These are phyloP conservation scores for Hoplias malabaricus DNA, from an alignment of 2,113 vertebrate genomes.

Conservation along the genomic window DNA sequence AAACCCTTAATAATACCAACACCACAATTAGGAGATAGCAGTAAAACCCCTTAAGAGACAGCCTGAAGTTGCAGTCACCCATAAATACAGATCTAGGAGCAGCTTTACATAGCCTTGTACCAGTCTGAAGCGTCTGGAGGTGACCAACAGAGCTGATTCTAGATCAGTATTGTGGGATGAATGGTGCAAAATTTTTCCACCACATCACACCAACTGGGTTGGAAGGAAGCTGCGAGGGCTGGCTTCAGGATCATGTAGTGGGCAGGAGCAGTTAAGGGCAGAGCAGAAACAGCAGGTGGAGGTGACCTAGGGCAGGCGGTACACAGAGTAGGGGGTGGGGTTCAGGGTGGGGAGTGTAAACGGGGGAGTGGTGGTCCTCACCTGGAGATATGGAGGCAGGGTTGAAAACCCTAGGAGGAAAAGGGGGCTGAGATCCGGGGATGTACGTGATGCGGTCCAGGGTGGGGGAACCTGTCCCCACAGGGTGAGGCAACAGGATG, in stretches of 20 bases:
- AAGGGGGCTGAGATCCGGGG: constrained; percentile 91
- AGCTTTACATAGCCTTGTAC: neutral
- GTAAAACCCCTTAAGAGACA: neutral
- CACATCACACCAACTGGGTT: neutral
- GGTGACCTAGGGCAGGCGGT: constrained; percentile 30
- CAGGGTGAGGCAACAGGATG: constrained; percentile 97
- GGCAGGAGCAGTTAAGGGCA: constrained; percentile 13
- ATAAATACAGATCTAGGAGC: neutral
- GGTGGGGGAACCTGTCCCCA: constrained; percentile 91
- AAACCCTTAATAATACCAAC: neutral
- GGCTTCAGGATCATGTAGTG: neutral
- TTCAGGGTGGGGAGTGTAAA: constrained; percentile 50
- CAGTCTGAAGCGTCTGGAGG: neutral
- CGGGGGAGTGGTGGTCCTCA: constrained; percentile 73
- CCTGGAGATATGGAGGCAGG: constrained; percentile 94
- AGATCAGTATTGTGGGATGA: constrained; percentile 3
- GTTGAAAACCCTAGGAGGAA: constrained; percentile 93
- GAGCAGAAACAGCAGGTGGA: constrained; percentile 18
- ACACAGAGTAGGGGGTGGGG: constrained; percentile 48
- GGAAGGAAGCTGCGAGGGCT: neutral
- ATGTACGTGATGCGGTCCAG: constrained; percentile 98
- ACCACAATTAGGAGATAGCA: neutral
- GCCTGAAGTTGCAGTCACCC: constrained; percentile 5
- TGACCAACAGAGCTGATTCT: constrained; percentile 7
- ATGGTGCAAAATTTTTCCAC: neutral